Conservation (phyloP, 2,113 vertebrate species). For the Actenoides lindsayi region DNA sequence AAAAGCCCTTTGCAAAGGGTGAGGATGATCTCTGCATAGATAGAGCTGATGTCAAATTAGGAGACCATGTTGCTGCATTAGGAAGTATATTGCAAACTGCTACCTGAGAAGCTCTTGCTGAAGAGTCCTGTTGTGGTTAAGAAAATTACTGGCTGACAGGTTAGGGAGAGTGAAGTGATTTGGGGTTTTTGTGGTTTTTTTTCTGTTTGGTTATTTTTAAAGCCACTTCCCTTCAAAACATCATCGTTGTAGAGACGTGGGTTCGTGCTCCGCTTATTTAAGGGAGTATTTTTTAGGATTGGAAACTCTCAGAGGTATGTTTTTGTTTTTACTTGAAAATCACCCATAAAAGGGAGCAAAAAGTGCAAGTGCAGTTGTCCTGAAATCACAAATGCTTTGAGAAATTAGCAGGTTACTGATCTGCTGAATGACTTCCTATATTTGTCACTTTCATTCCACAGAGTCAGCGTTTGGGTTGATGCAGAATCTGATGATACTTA, state of each 20-base stretch:
- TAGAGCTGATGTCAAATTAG: background rate
- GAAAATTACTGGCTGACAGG: background rate
- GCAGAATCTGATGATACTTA: background rate
- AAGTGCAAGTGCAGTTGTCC: background rate
- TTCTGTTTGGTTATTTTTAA: background rate
- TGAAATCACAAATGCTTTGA: background rate
- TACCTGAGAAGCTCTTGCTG: background rate
- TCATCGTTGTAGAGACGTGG: background rate
- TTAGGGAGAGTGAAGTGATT: background rate
- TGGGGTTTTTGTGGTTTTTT: background rate
- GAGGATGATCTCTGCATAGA: accelerated
- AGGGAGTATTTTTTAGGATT: background rate
- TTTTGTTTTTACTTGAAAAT: background rate
- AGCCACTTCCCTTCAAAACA: background rate
- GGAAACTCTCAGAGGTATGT: background rate
- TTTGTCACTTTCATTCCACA: background rate
- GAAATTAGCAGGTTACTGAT: background rate
- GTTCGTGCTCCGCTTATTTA: background rate
- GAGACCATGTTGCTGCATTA: background rate
- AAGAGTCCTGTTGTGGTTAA: background rate
- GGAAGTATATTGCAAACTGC: background rate
- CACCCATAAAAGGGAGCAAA: background rate
- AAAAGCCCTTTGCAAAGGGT: background rate
- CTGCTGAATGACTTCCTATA: background rate
- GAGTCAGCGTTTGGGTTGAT: background rate